Evolutionary conservation across 2,888 invertebrate genomes (phyloP), one percentile per base, ranked within the genome.

Genomic region (Mesochorus sp.): DNA sequence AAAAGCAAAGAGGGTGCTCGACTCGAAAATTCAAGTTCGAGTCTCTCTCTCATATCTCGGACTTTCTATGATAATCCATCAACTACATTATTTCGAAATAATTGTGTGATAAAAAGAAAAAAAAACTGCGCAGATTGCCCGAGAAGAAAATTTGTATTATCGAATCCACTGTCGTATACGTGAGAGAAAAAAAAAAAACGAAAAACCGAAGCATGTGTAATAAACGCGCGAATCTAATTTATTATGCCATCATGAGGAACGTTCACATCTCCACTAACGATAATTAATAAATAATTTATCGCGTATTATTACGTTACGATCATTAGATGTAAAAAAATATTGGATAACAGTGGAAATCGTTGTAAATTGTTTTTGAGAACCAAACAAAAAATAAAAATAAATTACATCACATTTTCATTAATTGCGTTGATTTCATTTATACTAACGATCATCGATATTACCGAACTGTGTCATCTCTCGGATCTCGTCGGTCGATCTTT

Each of bases 331-430:
- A 21, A 17, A 37, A 21, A 64, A n/a, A 42, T n/a, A n/a, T n/a
- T n/a, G n/a, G n/a, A n/a, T n/a, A 19, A 14, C n/a, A 24, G 8
- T 44, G n/a, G 26, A 47, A 26, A 34, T 55, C 39, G 17, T 55
- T 73, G 55, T 73, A 77, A 67, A 73, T 62, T 26, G 59, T 74
- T 59, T 72, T 31, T 26, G 42, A n/a, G n/a, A n/a, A n/a, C n/a
- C n/a, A n/a, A n/a, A n/a, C n/a, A n/a, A n/a, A n/a, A n/a, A n/a
- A n/a, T n/a, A 73, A 76, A 68, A 68, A 73, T 62, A 68, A 53
- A 64, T 53, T 10, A 67, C 34, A 57, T 68, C 62, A 57, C 61
- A 49, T 77, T 73, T 77, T 73, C 47, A 68, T 73, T 77, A 73
- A 31, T 8, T 19, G 28, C 19, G 44, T 49, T n/a, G 2, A 64